Evolutionary conservation across 92 coral and sea anemone genomes (phyloP).

Genomic region (Zoanthus gigantus): DNA sequence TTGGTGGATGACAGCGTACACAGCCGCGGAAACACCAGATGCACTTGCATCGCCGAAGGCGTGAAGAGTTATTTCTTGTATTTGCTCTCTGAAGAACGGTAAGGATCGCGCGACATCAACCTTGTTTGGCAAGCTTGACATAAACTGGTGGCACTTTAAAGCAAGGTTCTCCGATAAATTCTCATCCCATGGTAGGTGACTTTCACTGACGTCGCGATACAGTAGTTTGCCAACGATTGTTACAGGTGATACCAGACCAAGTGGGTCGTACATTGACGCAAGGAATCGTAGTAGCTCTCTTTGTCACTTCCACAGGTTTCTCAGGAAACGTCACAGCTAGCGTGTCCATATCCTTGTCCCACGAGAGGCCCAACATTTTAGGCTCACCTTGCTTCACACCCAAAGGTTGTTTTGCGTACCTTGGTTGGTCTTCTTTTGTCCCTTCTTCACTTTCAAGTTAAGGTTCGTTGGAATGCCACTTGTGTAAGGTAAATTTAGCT

Average conservation of each 20-base stretch:
- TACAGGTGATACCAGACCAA: neutral
- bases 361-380: slow-evolving; percentile 21
- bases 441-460: neutral
- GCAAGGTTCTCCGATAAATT: too few species aligned
- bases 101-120: neutral
- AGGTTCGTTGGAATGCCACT: slow-evolving; percentile 25
- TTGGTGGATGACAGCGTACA: too few species aligned
- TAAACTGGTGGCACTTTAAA: too few species aligned
- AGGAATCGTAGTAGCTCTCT: slow-evolving; percentile 14
- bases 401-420: slow-evolving; percentile 35
- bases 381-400: slow-evolving; percentile 42
- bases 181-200: neutral
- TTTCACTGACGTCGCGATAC: too few species aligned
- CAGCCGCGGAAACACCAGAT: neutral
- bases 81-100: neutral
- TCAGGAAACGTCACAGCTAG: too few species aligned
- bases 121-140: neutral
- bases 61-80: slow-evolving; percentile 30
- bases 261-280: slow-evolving; percentile 48
- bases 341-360: neutral
- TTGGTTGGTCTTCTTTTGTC: slow-evolving; percentile 20
- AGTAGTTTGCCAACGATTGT: too few species aligned
- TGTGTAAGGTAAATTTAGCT: too few species aligned
- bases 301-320: neutral
- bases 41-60: neutral